These are phyloP conservation scores for Morone chrysops DNA, from an alignment of 2,113 vertebrate genomes.

Conservation along the genomic window DNA sequence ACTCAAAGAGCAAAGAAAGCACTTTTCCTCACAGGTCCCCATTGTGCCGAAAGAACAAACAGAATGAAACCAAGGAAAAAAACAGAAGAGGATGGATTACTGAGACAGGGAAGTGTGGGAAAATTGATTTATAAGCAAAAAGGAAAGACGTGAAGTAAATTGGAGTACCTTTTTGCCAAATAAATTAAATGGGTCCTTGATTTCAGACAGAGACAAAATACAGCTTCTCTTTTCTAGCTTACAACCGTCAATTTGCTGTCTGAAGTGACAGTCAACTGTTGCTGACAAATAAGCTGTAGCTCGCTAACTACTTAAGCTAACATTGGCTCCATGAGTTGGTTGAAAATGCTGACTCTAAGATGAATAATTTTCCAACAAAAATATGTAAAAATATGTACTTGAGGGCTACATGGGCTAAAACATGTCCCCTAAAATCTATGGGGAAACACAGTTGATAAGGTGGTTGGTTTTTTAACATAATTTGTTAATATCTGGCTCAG, in stretches of 20 bases:
- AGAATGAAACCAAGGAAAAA: background rate
- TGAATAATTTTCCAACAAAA: background rate
- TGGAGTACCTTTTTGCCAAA: background rate
- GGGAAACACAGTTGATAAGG: too few species aligned
- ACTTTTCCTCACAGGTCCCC: conserved; percentile 37
- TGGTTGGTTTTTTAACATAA: too few species aligned
- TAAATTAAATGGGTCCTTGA: background rate
- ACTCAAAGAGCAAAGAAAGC: conserved; percentile 43
- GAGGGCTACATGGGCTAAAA: too few species aligned
- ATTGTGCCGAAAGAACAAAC: conserved; percentile 46
- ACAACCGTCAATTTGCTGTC: too few species aligned
- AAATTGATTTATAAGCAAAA: conserved; percentile 1
- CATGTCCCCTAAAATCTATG: too few species aligned
- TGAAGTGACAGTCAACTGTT: background rate
- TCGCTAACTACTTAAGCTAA: too few species aligned
- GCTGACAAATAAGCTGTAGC: background rate
- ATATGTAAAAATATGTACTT: too few species aligned
- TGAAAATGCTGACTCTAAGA: background rate
- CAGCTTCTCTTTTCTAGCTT: background rate
- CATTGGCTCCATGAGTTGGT: background rate
- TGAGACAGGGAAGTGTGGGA: background rate
- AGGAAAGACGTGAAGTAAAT: background rate
- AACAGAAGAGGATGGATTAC: background rate
- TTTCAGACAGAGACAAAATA: background rate
- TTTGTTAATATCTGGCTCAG: too few species aligned